Conservation (phyloP, 1,140 invertebrate species). For the Batillaria attramentaria region DNA sequence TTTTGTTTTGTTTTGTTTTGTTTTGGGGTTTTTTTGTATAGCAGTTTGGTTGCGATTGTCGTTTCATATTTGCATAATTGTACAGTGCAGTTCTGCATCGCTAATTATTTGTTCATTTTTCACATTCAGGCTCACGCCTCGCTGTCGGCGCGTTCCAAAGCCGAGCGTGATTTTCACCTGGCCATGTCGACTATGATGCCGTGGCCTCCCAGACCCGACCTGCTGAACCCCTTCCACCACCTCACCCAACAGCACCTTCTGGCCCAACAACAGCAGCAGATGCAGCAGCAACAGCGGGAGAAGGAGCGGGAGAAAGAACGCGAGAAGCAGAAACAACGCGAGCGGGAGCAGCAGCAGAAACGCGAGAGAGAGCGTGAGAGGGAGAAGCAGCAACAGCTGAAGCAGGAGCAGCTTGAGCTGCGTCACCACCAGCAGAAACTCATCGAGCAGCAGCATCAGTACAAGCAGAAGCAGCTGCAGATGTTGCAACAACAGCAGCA, state of each 20-base stretch:
- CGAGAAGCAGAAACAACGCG: slow-evolving; percentile 26
- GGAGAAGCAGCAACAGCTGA: slow-evolving; percentile 12
- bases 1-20: too few relatives aligned
- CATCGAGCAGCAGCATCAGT: slow-evolving; percentile 23
- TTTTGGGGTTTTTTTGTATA: too few relatives aligned
- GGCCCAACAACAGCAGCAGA: slow-evolving; percentile 26
- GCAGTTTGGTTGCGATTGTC: too few relatives aligned
- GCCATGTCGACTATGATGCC: slow-evolving; percentile 23
- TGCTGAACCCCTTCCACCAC: slow-evolving; percentile 24
- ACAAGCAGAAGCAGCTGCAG: slow-evolving; percentile 17
- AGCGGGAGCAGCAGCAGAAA: slow-evolving; percentile 21
- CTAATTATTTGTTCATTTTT: too few relatives aligned
- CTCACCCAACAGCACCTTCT: slow-evolving; percentile 26
- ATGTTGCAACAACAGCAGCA: slow-evolving; percentile 12
- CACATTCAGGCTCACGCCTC: slow-evolving; percentile 17
- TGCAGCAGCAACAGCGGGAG: slow-evolving; percentile 14
- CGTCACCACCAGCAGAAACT: slow-evolving; percentile 6
- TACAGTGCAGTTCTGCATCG: too few relatives aligned
- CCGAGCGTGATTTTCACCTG: slow-evolving; percentile 23
- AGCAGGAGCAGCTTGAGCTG: slow-evolving; percentile 29
- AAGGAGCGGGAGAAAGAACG: slow-evolving; percentile 23
- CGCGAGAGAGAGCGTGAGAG: slow-evolving; percentile 5
- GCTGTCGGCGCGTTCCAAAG: slow-evolving; percentile 21
- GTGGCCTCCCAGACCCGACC: slow-evolving; percentile 20
- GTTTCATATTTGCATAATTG: too few relatives aligned